Evolutionary conservation across 2,888 invertebrate species (phyloP).

Genomic region (Standfussiana lucernea): DNA sequence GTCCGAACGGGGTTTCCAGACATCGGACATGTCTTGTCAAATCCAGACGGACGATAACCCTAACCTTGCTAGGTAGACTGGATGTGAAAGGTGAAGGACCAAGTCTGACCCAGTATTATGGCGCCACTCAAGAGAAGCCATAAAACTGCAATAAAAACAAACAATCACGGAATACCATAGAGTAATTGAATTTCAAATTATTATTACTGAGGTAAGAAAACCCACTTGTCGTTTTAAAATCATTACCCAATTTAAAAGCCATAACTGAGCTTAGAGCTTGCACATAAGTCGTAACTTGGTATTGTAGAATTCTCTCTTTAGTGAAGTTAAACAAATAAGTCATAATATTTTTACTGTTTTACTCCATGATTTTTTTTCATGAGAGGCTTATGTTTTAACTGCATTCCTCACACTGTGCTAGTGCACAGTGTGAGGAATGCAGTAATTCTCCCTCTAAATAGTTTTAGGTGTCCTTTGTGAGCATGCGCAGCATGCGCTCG

Average conservation of each 20-base stretch:
- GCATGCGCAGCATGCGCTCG: neutral
- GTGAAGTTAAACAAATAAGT: conserved; percentile 5
- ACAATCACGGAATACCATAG: conserved; percentile 22
- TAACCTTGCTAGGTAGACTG: neutral
- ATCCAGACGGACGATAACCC: neutral
- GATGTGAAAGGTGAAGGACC: conserved; percentile 8
- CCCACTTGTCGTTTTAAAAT: conserved; percentile 41
- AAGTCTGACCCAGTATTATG: conserved; percentile 5
- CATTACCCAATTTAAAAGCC: conserved; percentile 52
- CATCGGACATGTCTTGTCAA: neutral
- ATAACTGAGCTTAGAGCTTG: conserved; percentile 15
- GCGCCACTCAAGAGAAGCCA: conserved; percentile 4
- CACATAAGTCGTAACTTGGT: conserved; percentile 18
- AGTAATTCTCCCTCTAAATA: too few relatives aligned
- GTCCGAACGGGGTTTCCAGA: neutral
- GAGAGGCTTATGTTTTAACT: neutral
- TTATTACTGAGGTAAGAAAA: conserved; percentile 8
- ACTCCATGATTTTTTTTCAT: neutral
- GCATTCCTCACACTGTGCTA: neutral
- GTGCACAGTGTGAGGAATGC: too few relatives aligned
- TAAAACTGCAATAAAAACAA: conserved; percentile 36
- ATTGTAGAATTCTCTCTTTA: conserved; percentile 6
- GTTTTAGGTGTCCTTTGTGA: too few relatives aligned
- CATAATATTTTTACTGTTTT: conserved; percentile 1
- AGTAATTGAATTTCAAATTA: conserved; percentile 44